Conservation (phyloP, 2,888 invertebrate species). For the Leptopilina syphax region DNA sequence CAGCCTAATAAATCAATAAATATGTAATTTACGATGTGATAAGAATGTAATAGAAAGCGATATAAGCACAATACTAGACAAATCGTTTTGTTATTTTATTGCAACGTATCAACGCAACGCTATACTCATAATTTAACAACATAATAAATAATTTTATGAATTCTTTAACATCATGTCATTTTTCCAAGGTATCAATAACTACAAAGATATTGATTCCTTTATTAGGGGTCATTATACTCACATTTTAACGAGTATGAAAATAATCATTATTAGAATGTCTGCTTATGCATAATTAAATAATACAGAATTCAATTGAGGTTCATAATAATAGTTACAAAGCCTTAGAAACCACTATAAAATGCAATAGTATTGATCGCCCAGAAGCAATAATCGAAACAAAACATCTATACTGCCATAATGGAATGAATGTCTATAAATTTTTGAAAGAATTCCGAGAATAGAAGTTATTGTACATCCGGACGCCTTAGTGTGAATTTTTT, state of each 20-base stretch:
- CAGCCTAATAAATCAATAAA: too few relatives aligned
- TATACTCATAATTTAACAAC: too few relatives aligned
- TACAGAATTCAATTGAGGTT: not conserved
- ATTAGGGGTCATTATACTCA: not conserved
- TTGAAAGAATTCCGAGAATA: not conserved
- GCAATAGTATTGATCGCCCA: not conserved
- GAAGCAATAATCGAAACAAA: constrained; percentile 13
- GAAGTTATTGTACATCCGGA: not conserved
- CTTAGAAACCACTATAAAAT: constrained; percentile 4
- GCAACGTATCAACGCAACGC: too few relatives aligned
- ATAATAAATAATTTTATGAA: too few relatives aligned
- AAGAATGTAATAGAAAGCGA: too few relatives aligned
- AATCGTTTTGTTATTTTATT: too few relatives aligned
- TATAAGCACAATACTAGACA: too few relatives aligned
- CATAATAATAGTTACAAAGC: not conserved
- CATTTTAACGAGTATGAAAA: constrained; percentile 8
- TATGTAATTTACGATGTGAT: too few relatives aligned
- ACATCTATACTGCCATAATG: not conserved
- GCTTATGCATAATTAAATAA: not conserved
- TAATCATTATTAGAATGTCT: not conserved
- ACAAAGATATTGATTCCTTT: not conserved
- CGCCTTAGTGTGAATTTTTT: not conserved
- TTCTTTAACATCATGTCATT: too few relatives aligned
- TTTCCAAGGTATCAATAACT: too few relatives aligned
- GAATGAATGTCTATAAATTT: constrained; percentile 16